These are phyloP conservation scores for Microtus pennsylvanicus DNA, from an alignment of 2,113 vertebrate genomes.

Conservation along the genomic window DNA sequence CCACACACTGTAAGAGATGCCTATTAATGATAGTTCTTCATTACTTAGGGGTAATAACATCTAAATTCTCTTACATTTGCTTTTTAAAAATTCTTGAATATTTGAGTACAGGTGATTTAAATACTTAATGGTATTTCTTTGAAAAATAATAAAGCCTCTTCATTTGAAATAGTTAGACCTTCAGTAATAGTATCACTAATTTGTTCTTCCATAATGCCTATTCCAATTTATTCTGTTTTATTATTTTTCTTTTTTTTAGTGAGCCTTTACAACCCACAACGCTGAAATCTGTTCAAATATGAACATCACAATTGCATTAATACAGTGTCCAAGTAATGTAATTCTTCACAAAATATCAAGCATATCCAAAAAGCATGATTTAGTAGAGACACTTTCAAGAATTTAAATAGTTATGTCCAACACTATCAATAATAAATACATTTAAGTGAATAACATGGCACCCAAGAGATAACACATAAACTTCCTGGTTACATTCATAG, in stretches of 20 bases:
- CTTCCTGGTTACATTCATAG: neutral
- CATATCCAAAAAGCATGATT: neutral
- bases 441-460: neutral
- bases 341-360: constrained; percentile 3
- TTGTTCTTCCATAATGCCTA: constrained; percentile 33
- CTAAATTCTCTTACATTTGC: neutral
- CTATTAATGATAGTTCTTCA: neutral
- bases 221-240: constrained; percentile 46
- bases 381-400: constrained; percentile 28
- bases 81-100: constrained; percentile 31
- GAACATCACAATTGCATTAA: constrained; percentile 38
- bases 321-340: neutral
- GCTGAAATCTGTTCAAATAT: neutral
- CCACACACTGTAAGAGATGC: neutral
- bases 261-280: constrained; percentile 24
- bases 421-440: neutral
- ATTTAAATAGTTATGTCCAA: constrained; percentile 14
- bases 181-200: constrained; percentile 47
- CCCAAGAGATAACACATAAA: neutral
- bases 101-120: constrained; percentile 45
- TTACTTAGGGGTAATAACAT: constrained; percentile 29
- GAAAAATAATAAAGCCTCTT: constrained; percentile 32
- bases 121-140: constrained; percentile 31
- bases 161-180: neutral
- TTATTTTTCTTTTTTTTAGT: constrained; percentile 40